These are phyloP conservation scores for Numida meleagris DNA, from an alignment of 2,113 vertebrate genomes.

Conservation along the genomic window DNA sequence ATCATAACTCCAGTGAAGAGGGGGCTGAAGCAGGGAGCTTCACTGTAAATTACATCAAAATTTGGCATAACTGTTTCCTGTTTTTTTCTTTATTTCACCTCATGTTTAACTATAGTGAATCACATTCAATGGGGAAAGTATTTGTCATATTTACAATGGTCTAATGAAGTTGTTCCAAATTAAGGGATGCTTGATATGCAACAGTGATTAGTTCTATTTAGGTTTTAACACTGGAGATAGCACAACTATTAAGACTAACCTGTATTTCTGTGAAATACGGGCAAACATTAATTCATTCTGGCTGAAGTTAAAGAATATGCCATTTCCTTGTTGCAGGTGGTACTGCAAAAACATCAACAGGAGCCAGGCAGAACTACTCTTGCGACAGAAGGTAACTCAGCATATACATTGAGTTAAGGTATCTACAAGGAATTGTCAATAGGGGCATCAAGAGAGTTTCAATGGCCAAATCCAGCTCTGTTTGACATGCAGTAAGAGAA, in stretches of 20 bases:
- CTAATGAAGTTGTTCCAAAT: neutral
- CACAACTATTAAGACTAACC: neutral
- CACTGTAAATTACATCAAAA: neutral
- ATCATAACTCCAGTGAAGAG: neutral
- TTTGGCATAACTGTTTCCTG: neutral
- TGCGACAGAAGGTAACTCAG: constrained; percentile 84
- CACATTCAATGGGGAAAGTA: neutral
- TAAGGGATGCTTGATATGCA: neutral
- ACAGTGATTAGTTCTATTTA: neutral
- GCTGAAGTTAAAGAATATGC: neutral
- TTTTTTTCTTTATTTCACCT: neutral
- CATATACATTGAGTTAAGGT: neutral
- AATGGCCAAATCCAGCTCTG: neutral
- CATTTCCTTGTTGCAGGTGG: constrained; percentile 79
- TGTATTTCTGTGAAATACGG: neutral
- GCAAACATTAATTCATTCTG: neutral
- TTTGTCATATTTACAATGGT: neutral
- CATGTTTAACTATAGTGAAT: neutral
- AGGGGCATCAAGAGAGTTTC: neutral
- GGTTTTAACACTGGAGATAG: neutral
- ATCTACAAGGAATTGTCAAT: neutral
- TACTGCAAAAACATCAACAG: constrained; percentile 88
- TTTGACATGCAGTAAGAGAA: neutral
- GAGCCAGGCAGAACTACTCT: constrained; percentile 85
- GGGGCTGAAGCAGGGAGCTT: rapidly evolving